phyloP scores from a whole-genome alignment of 2,888 invertebrate genomes.

The Latheticus oryzae region DNA sequence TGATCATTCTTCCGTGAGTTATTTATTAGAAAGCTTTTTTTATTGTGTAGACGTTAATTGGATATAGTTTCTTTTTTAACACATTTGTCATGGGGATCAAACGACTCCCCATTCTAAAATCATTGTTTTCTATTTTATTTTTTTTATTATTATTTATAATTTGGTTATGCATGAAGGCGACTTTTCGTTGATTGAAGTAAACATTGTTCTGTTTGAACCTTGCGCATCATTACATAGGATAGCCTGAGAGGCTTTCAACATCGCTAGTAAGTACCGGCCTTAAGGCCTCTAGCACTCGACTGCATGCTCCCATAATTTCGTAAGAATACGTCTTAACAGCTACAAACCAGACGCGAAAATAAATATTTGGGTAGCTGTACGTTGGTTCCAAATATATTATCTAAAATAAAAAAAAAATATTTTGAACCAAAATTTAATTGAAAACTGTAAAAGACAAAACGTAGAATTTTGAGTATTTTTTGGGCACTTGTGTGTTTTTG shows the following conservation, averaged over 20 bases:
- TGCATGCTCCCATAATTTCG: constrained; percentile 57
- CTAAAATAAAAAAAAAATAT: constrained; percentile 13
- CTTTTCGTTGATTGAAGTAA: constrained; percentile 68
- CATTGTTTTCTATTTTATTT: background rate
- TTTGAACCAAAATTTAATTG: constrained; percentile 14
- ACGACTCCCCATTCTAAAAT: too few species aligned
- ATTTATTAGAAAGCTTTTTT: too few species aligned
- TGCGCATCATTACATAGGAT: constrained; percentile 81
- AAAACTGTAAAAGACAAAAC: constrained; percentile 1
- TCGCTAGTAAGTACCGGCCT: constrained; percentile 63
- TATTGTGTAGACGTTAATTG: too few species aligned
- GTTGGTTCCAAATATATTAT: constrained; percentile 32
- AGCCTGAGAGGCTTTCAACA: constrained; percentile 68
- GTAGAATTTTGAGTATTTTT: constrained; percentile 41
- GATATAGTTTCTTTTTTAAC: too few species aligned
- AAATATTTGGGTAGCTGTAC: constrained; percentile 10
- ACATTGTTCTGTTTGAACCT: constrained; percentile 80
- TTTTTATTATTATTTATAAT: constrained; percentile 9
- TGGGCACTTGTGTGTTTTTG: constrained; percentile 41
- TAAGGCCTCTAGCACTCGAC: constrained; percentile 57
- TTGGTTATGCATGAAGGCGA: constrained; percentile 55
- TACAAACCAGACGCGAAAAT: too few species aligned
- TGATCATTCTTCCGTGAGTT: too few species aligned
- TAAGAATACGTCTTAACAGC: constrained; percentile 26
- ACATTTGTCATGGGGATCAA: too few species aligned